A percentile compares a stretch with the other conserved stretches of the same genome.
phyloP scores from a whole-genome alignment of 2,113 vertebrate species.

The Thamnophis sirtalis region DNA sequence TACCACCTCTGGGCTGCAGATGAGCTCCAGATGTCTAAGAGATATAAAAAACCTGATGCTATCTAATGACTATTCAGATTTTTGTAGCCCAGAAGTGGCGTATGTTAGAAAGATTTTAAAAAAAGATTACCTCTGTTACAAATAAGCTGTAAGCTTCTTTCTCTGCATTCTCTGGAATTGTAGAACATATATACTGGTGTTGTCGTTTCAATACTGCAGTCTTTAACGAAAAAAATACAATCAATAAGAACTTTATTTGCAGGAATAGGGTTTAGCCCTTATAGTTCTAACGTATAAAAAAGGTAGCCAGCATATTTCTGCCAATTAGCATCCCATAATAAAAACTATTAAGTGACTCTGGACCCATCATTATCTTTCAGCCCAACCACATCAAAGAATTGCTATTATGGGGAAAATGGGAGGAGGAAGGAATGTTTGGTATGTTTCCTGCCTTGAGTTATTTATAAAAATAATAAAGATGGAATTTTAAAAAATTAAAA shows the following conservation, averaged over 20 bases:
- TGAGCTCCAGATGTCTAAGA: background rate
- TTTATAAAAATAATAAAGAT: background rate
- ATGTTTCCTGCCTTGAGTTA: background rate
- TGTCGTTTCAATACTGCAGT: constrained; percentile 84
- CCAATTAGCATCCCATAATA: background rate
- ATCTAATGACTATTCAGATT: background rate
- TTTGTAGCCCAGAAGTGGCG: background rate
- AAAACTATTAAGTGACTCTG: background rate
- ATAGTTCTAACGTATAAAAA: background rate
- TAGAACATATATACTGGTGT: constrained; percentile 83
- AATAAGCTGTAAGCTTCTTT: constrained; percentile 90
- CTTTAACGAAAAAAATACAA: constrained; percentile 63
- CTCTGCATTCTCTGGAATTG: constrained; percentile 87
- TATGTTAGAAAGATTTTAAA: background rate
- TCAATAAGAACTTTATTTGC: constrained; percentile 9
- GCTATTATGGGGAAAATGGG: background rate
- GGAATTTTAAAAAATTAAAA: background rate
- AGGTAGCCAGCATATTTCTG: background rate
- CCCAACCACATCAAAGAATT: background rate
- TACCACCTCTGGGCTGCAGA: background rate
- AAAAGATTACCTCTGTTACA: constrained; percentile 86
- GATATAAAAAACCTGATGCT: background rate
- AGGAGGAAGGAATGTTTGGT: background rate
- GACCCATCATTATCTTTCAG: background rate
- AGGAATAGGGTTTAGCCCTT: background rate